A percentile compares a stretch with the other conserved stretches of the same genome.
phyloP scores from a whole-genome alignment of 37 sponge, comb jelly and placozoan genomes.

The Tethya wilhelma region DNA sequence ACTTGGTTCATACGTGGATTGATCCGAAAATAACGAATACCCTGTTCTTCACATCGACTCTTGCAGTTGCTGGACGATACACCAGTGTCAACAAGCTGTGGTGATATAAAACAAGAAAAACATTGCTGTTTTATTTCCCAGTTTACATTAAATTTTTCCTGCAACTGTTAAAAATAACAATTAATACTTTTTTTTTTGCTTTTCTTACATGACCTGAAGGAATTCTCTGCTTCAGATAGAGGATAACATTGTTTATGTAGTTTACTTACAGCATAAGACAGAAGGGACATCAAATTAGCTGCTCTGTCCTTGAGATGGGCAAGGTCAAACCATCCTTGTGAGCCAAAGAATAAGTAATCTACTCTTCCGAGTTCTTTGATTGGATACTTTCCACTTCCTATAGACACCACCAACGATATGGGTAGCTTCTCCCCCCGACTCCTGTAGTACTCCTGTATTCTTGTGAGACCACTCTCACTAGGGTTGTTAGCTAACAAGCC shows the following conservation, averaged over 20 bases:
- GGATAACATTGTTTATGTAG: background rate
- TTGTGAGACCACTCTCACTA: slow-evolving; percentile 41
- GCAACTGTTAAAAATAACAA: background rate
- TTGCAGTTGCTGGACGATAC: slow-evolving; percentile 34
- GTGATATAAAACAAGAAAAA: background rate
- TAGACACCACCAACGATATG: slow-evolving; percentile 63
- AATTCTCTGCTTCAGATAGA: no score
- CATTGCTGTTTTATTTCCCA: background rate
- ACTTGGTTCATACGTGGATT: slow-evolving; percentile 45
- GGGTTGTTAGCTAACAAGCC: slow-evolving; percentile 63
- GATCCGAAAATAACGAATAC: slow-evolving; percentile 42
- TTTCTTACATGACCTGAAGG: no score
- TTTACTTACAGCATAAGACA: slow-evolving; percentile 55
- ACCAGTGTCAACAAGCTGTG: slow-evolving; percentile 41
- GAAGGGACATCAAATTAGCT: slow-evolving; percentile 35
- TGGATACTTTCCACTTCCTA: slow-evolving; percentile 62
- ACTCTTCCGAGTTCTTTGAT: slow-evolving; percentile 28
- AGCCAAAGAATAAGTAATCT: slow-evolving; percentile 44
- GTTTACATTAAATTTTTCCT: background rate
- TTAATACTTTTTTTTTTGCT: no score
- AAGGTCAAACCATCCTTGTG: slow-evolving; percentile 11
- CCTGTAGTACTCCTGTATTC: slow-evolving; percentile 53
- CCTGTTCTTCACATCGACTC: slow-evolving; percentile 60
- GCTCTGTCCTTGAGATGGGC: slow-evolving; percentile 15
- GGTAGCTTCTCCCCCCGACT: slow-evolving; percentile 38